A percentile compares a stretch with the other conserved stretches of the same genome.
Conservation (phyloP, 2,888 invertebrate species). For the Cristatella mucedo region DNA sequence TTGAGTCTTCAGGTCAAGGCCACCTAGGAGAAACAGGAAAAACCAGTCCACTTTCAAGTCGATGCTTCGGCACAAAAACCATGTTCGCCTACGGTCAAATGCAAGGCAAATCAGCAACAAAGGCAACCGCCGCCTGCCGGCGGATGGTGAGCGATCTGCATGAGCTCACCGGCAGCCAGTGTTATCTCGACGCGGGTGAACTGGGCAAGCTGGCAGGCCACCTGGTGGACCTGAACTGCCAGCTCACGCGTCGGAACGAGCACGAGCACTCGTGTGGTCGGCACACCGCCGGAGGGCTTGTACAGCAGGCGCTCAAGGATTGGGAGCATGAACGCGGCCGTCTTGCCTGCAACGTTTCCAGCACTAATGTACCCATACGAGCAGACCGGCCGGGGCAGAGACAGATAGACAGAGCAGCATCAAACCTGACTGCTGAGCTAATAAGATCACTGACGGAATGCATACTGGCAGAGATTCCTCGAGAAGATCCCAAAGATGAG, state of each 20-base stretch:
- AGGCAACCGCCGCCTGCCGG: too few species aligned
- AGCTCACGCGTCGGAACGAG: constrained; percentile 90
- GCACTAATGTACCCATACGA: not conserved
- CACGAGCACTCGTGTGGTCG: constrained; percentile 67
- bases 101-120: too few species aligned
- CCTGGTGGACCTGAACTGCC: constrained; percentile 91
- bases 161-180: constrained; percentile 30
- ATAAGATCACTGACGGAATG: too few species aligned
- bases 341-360: constrained; percentile 72
- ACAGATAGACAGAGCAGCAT: too few species aligned
- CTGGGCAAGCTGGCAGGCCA: constrained; percentile 73
- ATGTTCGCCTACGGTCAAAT: too few species aligned
- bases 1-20: constrained; percentile 43
- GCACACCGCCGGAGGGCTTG: constrained; percentile 49
- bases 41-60: too few species aligned
- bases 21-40: constrained; percentile 29
- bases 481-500: too few species aligned
- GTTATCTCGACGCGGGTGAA: constrained; percentile 48
- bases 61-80: too few species aligned
- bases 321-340: constrained; percentile 94
- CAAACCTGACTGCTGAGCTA: too few species aligned
- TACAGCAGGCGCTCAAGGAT: constrained; percentile 81
- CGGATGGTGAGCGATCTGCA: too few species aligned
- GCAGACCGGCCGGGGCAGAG: too few species aligned
- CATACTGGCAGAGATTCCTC: too few species aligned